Base-by-base conservation (phyloP, 92 coral and sea anemone species). In the Umimayanthus kanabou region DNA sequence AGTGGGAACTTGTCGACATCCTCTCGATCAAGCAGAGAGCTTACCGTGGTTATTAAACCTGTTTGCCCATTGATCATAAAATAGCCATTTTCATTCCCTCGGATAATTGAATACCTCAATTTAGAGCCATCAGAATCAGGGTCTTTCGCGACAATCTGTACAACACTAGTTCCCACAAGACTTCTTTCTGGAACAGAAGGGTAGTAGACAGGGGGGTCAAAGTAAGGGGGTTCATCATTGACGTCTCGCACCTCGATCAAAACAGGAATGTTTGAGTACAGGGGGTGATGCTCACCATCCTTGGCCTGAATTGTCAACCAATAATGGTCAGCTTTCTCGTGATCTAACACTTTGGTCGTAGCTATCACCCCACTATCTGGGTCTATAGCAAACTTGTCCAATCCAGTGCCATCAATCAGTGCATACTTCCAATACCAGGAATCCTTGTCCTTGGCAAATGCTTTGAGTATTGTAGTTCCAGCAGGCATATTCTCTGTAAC, bases 381-480 rank as follows among this genome's bases (percentile, higher is more conserved):
- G 76, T 92, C 91, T 45, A 97, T 81, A 71, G 89, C 80, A 89
- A 97, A 97, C 92, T 89, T 94, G 81, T 96, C 96, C 45, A 97
- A 88, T 28, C 98, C 99, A 29, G 99, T 95, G n/a, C 99, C 99
- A 86, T 97, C 99, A 88, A 97, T 92, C n/a, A 97, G 91, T 7
- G 96, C 91, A 85, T 91, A 95, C 43, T 92, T 91, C 50, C 90
- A 42, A 82, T 89, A 93, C 98, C 98, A 94, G 0, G 95, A 90
- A 66, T 94, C 93, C 0, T 64, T 53, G 79, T 93, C 95, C 26
- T 88, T 72, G 18, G 94, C 95, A 55, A 75, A 74, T 16, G 89
- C 77, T 61, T 81, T 79, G 20, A 91, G 66, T 67, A 97, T 95
- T 67, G 73, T 78, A 5, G 94, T 90, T 64, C 94, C 96, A 49